Evolutionary conservation across 64 coral and sea anemone species (phyloP), one percentile per base, ranked within the genome.

Genomic region (Acropora tenuis): DNA sequence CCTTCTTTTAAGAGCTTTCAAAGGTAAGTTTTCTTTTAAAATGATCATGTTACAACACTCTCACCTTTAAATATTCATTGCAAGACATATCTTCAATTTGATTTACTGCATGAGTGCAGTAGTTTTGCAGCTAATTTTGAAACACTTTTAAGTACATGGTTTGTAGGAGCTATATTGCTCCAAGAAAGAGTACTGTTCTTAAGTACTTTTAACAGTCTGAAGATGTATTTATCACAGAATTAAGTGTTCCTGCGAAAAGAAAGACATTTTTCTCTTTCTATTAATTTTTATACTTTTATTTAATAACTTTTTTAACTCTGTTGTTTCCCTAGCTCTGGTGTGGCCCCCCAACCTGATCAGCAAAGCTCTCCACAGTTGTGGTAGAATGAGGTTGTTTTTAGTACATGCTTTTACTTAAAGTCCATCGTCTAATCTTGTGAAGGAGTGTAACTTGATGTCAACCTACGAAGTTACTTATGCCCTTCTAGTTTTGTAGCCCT

Each of bases 1-100:
- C 97, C 97, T 48, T 82, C 97, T 46, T 99, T 95, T 80, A 99
- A 96, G 58, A 99, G 97, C 49, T 99, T 99, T 84, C 94, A 99
- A 45, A 99, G 94, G 97, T 98, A 43, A 85, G 55, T 83, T 42
- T 18, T 69, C 30, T 30, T 30, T 0, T n/a, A n/a, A n/a, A n/a
- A n/a, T 30, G 30, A 30, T 30, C 30, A 30, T 17, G 13, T 41
- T 41, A 50, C 69, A 13, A 30, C 30, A 30, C 30, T 30, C 30
- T 30, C 30, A 30, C 30, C 30, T 30, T 30, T 0, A 30, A 30
- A 30, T 30, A 30, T 30, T 30, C 30, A 30, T 30, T 30, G 30
- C 30, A 30, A 30, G 30, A 30, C 30, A 30, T 30, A 30, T 30
- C 30, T 30, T 30, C 30, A 30, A 30, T 30, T 30, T 30, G 30